Conservation (phyloP, 1,140 invertebrate species). For the Eumeta japonica region DNA sequence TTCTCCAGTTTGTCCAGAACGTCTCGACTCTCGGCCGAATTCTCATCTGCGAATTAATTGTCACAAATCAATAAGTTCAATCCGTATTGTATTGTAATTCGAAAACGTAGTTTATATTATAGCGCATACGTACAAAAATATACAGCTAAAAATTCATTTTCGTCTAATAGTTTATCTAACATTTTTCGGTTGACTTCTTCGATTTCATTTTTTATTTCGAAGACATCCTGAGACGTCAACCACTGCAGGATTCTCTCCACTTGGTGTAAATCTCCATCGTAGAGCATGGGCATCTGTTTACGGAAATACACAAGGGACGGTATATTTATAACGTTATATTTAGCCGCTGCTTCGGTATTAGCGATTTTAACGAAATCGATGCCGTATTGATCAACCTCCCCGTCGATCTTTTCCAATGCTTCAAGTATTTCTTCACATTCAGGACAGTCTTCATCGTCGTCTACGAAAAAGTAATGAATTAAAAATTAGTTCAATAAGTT, state of each 20-base stretch:
- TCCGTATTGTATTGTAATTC: conserved; percentile 2
- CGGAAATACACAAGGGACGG: conserved; percentile 87
- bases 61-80: conserved; percentile 5
- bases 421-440: conserved; percentile 88
- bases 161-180: conserved; percentile 89
- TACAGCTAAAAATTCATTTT: conserved; percentile 92
- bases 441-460: conserved; percentile 87
- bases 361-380: conserved; percentile 94
- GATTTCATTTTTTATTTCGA: conserved; percentile 95
- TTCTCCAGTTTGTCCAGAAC: conserved; percentile 84
- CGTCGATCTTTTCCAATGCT: conserved; percentile 88
- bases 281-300: conserved; percentile 82
- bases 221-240: conserved; percentile 92
- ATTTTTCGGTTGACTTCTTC: conserved; percentile 94
- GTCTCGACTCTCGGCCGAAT: conserved; percentile 73
- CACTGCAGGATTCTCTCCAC: conserved; percentile 83
- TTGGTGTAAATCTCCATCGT: conserved; percentile 88
- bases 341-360: conserved; percentile 78
- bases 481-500: too few species aligned
- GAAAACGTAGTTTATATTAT: conserved; percentile 7
- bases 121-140: conserved; percentile 83
- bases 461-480: conserved; percentile 55
- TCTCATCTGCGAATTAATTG: conserved; percentile 72
- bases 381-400: conserved; percentile 88
- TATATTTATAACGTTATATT: conserved; percentile 78